Conservation (phyloP, 37 sponge, comb jelly and placozoan species). For the Agelas oroides region DNA sequence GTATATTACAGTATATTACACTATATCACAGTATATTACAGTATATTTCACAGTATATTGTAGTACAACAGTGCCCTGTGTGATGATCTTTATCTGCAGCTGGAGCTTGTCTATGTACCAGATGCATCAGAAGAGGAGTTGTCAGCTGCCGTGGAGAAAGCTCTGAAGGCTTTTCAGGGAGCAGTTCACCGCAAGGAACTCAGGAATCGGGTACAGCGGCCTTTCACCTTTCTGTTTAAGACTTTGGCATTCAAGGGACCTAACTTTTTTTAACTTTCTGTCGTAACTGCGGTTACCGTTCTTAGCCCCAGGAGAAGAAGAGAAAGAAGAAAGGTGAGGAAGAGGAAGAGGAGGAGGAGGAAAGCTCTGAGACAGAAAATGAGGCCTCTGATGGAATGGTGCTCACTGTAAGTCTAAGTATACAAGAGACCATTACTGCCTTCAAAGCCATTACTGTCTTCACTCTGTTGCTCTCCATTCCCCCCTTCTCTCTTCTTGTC, state of each 20-base stretch:
- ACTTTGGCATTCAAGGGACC: background rate
- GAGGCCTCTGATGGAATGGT: background rate
- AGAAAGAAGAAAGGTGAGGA: conserved; percentile 8
- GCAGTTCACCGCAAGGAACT: background rate
- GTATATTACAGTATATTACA: no score
- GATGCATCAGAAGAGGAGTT: conserved; percentile 4
- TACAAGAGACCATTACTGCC: no score
- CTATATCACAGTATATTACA: no score
- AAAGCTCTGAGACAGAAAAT: background rate
- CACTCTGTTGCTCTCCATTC: background rate
- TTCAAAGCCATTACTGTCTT: no score
- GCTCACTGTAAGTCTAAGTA: background rate
- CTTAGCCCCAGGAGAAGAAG: conserved; percentile 2
- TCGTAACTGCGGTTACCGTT: no score
- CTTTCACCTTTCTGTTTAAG: background rate
- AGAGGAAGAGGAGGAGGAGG: conserved; percentile 10
- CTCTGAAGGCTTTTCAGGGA: background rate
- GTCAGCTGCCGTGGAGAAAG: conserved; percentile 1
- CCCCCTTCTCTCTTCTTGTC: background rate
- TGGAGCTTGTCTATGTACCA: background rate
- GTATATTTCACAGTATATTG: no score
- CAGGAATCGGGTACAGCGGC: background rate
- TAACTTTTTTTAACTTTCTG: no score
- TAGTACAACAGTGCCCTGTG: no score
- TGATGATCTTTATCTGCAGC: no score